These are phyloP conservation scores for Gymnarchus niloticus DNA, from an alignment of 2,113 vertebrate species.

Conservation along the genomic window DNA sequence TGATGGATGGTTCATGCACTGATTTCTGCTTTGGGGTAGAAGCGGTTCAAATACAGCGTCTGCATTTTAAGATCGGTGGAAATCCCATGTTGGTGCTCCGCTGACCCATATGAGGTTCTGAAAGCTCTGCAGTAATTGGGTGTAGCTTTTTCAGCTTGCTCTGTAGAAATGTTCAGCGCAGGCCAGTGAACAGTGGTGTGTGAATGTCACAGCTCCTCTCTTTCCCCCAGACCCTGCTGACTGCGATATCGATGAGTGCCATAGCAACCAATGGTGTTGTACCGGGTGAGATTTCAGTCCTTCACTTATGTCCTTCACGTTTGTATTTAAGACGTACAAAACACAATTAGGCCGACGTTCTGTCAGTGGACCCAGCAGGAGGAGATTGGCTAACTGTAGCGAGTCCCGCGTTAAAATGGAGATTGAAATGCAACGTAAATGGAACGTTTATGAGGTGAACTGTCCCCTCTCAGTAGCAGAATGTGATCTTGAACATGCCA, in stretches of 20 bases:
- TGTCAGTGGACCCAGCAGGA: too few relatives aligned
- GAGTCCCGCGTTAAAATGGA: background rate
- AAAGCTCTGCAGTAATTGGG: background rate
- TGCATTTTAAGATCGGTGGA: too few relatives aligned
- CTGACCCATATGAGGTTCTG: background rate
- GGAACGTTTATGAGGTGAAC: background rate
- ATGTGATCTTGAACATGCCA: background rate
- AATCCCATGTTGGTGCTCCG: too few relatives aligned
- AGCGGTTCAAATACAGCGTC: background rate
- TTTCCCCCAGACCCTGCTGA: slow-evolving; percentile 78
- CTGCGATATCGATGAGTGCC: slow-evolving; percentile 94
- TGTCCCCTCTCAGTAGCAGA: background rate
- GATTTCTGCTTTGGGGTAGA: background rate
- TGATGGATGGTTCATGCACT: background rate
- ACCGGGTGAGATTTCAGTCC: slow-evolving; percentile 66
- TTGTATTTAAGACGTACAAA: too few relatives aligned
- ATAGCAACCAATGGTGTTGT: slow-evolving; percentile 95
- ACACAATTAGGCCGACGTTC: too few relatives aligned
- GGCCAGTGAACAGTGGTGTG: background rate
- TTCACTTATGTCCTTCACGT: background rate
- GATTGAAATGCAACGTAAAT: too few relatives aligned
- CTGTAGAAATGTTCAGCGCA: background rate
- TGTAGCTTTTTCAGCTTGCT: background rate
- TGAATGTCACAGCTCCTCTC: slow-evolving; percentile 10
- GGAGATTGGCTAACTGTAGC: too few relatives aligned